phyloP scores from a whole-genome alignment of 1,140 invertebrate genomes.

The Helicoverpa armigera region DNA sequence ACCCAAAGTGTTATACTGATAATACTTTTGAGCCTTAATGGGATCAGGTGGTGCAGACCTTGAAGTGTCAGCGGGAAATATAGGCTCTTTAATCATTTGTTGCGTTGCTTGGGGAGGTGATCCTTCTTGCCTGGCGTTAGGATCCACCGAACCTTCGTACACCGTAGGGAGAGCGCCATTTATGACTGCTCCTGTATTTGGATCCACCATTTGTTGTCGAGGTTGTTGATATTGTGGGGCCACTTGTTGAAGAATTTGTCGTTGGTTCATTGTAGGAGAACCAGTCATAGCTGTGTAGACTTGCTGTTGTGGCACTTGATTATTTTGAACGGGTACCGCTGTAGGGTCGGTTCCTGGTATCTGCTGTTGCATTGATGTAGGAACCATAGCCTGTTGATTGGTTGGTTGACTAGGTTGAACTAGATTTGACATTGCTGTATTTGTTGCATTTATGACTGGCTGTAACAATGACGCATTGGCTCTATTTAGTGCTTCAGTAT shows the following conservation, averaged over 20 bases:
- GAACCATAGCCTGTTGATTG: slow-evolving; percentile 38
- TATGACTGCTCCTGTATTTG: slow-evolving; percentile 49
- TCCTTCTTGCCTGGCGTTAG: slow-evolving; percentile 21
- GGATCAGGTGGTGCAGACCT: slow-evolving; percentile 50
- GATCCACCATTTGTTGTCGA: slow-evolving; percentile 55
- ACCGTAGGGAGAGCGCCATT: slow-evolving; percentile 45
- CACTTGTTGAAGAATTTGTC: slow-evolving; percentile 53
- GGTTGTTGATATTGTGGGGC: slow-evolving; percentile 43
- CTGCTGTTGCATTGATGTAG: not conserved
- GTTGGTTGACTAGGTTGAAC: slow-evolving; percentile 29
- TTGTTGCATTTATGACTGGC: slow-evolving; percentile 50
- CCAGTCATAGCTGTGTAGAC: slow-evolving; percentile 49
- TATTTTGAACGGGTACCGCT: not conserved
- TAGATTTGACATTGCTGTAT: slow-evolving; percentile 43
- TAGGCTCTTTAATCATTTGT: slow-evolving; percentile 67
- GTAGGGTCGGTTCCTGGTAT: not conserved
- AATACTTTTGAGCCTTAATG: slow-evolving; percentile 53
- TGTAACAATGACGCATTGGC: slow-evolving; percentile 42
- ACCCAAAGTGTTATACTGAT: slow-evolving; percentile 74
- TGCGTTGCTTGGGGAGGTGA: slow-evolving; percentile 36
- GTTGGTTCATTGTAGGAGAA: slow-evolving; percentile 37
- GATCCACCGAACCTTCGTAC: slow-evolving; percentile 52
- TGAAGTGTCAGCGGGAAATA: slow-evolving; percentile 70
- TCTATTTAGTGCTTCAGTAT: slow-evolving; percentile 47
- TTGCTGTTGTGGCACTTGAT: slow-evolving; percentile 56